Evolutionary conservation across 2,888 invertebrate species (phyloP).

Genomic region (Plagiodera versicolora): DNA sequence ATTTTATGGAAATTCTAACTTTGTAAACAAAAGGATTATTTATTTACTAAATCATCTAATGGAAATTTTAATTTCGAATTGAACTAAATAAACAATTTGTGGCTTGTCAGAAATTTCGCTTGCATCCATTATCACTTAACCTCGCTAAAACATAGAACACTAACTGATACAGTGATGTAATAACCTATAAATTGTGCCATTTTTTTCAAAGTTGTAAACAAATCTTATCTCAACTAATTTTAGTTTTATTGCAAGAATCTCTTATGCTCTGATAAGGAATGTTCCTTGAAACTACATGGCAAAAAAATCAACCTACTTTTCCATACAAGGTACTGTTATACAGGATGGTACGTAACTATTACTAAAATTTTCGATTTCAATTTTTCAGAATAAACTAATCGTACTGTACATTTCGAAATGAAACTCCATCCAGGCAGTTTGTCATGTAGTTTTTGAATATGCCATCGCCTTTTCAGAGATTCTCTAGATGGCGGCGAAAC

Average conservation of each 20-base stretch:
- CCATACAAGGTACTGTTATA: too few species aligned
- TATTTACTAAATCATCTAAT: neutral
- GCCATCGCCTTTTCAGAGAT: too few species aligned
- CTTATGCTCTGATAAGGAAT: neutral
- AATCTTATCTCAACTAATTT: neutral
- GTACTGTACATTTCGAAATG: too few species aligned
- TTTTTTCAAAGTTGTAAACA: neutral
- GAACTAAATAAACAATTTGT: too few species aligned
- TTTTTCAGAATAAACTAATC: too few species aligned
- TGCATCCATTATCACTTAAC: too few species aligned
- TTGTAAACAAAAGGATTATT: neutral
- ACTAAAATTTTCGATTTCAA: too few species aligned
- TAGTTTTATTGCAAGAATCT: neutral
- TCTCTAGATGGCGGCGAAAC: too few species aligned
- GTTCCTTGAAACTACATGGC: neutral
- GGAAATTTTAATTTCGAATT: neutral
- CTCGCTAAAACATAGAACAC: too few species aligned
- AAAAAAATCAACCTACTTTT: neutral
- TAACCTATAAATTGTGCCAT: neutral
- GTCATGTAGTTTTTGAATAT: too few species aligned
- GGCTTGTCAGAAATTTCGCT: neutral
- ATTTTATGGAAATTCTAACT: neutral
- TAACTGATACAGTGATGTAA: neutral
- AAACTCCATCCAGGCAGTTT: too few species aligned
- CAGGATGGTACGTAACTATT: too few species aligned